Evolutionary conservation across 2,888 invertebrate genomes (phyloP).

Genomic region (Marronus borbonicus): DNA sequence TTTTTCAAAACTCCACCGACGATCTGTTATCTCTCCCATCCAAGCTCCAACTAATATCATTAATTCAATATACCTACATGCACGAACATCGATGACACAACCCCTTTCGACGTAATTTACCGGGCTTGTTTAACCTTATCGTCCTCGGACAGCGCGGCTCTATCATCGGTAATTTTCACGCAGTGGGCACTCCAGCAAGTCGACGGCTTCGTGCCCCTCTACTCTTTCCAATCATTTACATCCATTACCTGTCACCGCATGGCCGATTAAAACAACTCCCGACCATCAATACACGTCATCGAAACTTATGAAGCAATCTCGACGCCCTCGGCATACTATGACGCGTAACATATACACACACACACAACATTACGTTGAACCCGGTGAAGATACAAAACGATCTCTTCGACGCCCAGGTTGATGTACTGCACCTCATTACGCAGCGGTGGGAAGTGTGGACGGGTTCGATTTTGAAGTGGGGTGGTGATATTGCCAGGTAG

Average conservation of each 20-base stretch:
- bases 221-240: slow-evolving; percentile 43
- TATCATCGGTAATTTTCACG: slow-evolving; percentile 33
- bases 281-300: slow-evolving; percentile 44
- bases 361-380: slow-evolving; percentile 1
- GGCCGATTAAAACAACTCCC: slow-evolving; percentile 46
- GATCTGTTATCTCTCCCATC: no score
- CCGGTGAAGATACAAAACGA: slow-evolving; percentile 6
- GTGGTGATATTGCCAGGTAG: background rate
- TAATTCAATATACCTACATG: no score
- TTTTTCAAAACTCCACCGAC: no score
- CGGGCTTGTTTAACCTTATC: slow-evolving; percentile 36
- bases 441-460: background rate
- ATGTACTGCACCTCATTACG: slow-evolving; percentile 35
- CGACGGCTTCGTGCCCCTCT: slow-evolving; percentile 12
- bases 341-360: background rate
- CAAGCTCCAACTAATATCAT: no score
- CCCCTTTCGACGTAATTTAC: slow-evolving; percentile 3
- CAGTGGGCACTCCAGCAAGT: slow-evolving; percentile 33
- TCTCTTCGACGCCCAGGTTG: background rate
- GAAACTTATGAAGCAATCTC: slow-evolving; percentile 45
- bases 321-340: background rate
- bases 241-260: slow-evolving; percentile 45
- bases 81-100: no score
- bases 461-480: background rate
- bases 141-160: slow-evolving; percentile 18